phyloP scores from a whole-genome alignment of 2,797 vertebrate species.

The Catamblyrhynchus diadema region DNA sequence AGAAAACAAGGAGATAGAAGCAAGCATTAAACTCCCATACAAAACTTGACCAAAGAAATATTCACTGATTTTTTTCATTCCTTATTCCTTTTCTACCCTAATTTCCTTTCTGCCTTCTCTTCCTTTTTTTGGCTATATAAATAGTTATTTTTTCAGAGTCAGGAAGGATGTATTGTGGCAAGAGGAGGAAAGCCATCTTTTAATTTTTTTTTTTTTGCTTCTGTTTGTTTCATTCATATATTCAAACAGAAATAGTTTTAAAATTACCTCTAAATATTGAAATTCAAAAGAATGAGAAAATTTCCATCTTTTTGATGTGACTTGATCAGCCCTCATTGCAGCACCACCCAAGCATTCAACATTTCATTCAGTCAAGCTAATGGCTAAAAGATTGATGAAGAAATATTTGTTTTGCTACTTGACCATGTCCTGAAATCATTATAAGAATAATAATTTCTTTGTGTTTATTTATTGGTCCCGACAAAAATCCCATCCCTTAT shows the following conservation, averaged over 20 bases:
- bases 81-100: not conserved
- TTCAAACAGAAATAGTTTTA: not conserved
- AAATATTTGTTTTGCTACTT: not conserved
- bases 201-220: not conserved
- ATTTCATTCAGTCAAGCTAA: not conserved
- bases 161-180: not conserved
- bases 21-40: not conserved
- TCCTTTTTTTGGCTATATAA: not conserved
- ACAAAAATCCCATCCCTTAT: not conserved
- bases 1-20: not conserved
- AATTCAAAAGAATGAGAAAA: not conserved
- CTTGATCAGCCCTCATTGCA: not conserved
- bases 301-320: not conserved
- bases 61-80: not conserved
- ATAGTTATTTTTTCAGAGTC: not conserved
- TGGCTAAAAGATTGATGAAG: not conserved
- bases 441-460: not conserved
- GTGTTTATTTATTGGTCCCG: not conserved
- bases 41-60: not conserved
- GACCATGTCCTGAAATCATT: not conserved
- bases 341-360: not conserved
- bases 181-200: not conserved
- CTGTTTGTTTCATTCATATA: not conserved
- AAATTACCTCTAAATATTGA: not conserved
- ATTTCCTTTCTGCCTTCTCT: not conserved